Evolutionary conservation across 2,797 vertebrate genomes (phyloP).

Genomic region (Microctenopoma lineatum): DNA sequence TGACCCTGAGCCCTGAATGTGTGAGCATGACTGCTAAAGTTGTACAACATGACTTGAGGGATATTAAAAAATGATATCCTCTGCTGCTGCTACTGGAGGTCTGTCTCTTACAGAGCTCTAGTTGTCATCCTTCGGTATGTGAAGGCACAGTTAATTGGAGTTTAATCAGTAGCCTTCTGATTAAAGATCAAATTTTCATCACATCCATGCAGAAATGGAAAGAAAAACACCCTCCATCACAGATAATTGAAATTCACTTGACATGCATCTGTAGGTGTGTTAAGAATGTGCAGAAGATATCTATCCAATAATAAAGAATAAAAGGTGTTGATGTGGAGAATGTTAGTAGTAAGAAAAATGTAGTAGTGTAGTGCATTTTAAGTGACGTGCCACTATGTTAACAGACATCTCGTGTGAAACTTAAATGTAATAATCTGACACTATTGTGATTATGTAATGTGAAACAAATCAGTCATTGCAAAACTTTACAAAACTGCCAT

Average conservation of each 20-base stretch:
- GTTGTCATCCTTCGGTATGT: slow-evolving; percentile 83
- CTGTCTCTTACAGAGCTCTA: slow-evolving; percentile 63
- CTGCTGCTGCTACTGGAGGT: slow-evolving; percentile 44
- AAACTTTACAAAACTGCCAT: slow-evolving; percentile 9
- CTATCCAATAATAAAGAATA: slow-evolving; percentile 13
- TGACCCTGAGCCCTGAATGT: slow-evolving; percentile 75
- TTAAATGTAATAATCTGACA: slow-evolving; percentile 32
- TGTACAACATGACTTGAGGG: slow-evolving; percentile 55
- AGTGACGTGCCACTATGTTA: slow-evolving; percentile 35
- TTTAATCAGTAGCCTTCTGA: slow-evolving; percentile 88
- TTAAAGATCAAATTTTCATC: slow-evolving; percentile 86
- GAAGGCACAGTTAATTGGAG: slow-evolving; percentile 83
- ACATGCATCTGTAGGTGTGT: slow-evolving; percentile 48
- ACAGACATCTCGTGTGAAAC: slow-evolving; percentile 13
- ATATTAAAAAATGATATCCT: slow-evolving; percentile 39
- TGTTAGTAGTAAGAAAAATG: slow-evolving; percentile 16
- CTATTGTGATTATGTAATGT: slow-evolving; percentile 19
- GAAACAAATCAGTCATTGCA: slow-evolving; percentile 27
- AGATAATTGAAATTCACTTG: slow-evolving; percentile 87
- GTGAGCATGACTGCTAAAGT: slow-evolving; percentile 46
- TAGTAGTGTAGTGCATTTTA: slow-evolving; percentile 21
- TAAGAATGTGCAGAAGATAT: slow-evolving; percentile 38
- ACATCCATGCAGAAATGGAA: slow-evolving; percentile 88
- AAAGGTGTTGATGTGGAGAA: slow-evolving; percentile 27
- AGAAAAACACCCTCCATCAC: slow-evolving; percentile 84